phyloP scores from a whole-genome alignment of 2,888 invertebrate genomes.

The Dynastes maya region DNA sequence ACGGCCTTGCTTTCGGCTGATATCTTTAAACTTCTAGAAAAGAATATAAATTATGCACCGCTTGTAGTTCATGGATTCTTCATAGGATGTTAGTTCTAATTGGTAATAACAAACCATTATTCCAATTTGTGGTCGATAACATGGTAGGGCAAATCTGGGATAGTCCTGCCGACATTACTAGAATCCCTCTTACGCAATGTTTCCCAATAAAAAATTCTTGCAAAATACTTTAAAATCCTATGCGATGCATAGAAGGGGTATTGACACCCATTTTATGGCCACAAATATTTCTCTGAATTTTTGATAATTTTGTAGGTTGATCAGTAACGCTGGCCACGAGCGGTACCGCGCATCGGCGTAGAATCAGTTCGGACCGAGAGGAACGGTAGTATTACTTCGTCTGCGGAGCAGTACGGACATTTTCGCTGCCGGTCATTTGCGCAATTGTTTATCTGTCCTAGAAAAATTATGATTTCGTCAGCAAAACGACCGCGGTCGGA shows the following conservation, averaged over 20 bases:
- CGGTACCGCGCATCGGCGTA: too few relatives aligned
- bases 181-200: slow-evolving; percentile 31
- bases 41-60: slow-evolving; percentile 1
- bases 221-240: slow-evolving; percentile 26
- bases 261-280: too few relatives aligned
- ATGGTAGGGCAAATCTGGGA: slow-evolving; percentile 35
- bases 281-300: too few relatives aligned
- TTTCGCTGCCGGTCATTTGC: too few relatives aligned
- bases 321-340: too few relatives aligned
- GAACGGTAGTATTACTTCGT: too few relatives aligned
- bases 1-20: slow-evolving; percentile 8
- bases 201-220: slow-evolving; percentile 25
- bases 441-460: too few relatives aligned
- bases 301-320: too few relatives aligned
- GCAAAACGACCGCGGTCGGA: too few relatives aligned
- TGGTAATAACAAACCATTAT: not conserved
- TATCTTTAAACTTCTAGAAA: slow-evolving; percentile 25
- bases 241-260: not conserved
- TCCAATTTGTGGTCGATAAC: slow-evolving; percentile 25
- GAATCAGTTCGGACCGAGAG: too few relatives aligned
- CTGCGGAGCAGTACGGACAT: too few relatives aligned
- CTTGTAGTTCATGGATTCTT: slow-evolving; percentile 29
- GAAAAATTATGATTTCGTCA: too few relatives aligned
- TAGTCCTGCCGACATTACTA: slow-evolving; percentile 30
- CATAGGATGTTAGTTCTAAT: slow-evolving; percentile 25